Base-by-base conservation (phyloP, 2,888 invertebrate genomes). In the Latrodectus hesperus region DNA sequence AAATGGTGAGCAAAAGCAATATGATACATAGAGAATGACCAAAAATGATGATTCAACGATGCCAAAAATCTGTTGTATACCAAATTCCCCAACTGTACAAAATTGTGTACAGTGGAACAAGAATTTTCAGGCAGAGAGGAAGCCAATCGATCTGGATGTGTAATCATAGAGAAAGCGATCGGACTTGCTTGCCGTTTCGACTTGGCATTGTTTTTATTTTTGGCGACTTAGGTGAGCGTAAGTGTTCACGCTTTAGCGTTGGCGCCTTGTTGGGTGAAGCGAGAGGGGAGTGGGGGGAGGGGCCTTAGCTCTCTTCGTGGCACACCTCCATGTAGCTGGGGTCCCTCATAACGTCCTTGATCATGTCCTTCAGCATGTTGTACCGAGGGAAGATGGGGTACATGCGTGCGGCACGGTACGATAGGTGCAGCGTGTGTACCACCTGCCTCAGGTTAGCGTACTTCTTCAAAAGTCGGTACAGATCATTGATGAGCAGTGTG, bases 251-350 rank as follows among this genome's bases (percentile, higher is more conserved):
- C 38, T 6, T 1, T 68, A n/a, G 26, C 14, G 79, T 60, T 73
- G 80, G 73, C 73, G 80, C 73, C 73, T 51, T 55, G 70, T 17
- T 14, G 70, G 17, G 53, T 11, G 65, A 14, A 70, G 52, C 75
- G 74, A 74, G 55, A 74, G 53, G 83, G 68, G 87, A 74, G 78
- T 67, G 68, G 60, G 72, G 77, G 74, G 68, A 38, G 73, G 53
- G 81, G 65, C 68, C 72, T 88, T 88, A 88, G 79, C 88, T 88
- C 72, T 90, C 90, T 93, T 98, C 98, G 92, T 98, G 98, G 93
- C 97, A 97, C 89, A 98, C 97, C 93, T 98, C 98, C 96, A 98
- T 97, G 94, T 97, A 98, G 93, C 97, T 97, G n/a, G 97, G 97
- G 93, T 97, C 96, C 91, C 97, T 95, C 95, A 97, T 96, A 91